Evolutionary conservation across 2,888 invertebrate genomes (phyloP).

Genomic region (Agonopterix heracliana): DNA sequence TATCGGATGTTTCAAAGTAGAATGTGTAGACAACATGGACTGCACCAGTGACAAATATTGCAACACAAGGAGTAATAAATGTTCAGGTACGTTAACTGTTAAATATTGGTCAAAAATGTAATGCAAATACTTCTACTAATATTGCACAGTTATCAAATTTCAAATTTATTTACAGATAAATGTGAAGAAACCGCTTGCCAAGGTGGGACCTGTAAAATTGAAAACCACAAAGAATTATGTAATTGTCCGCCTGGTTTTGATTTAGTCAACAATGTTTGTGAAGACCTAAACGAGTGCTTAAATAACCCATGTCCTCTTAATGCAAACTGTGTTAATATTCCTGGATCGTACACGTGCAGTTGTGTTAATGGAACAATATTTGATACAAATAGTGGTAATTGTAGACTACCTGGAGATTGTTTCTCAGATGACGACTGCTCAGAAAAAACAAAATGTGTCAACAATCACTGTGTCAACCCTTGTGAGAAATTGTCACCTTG

Average conservation of each 20-base stretch:
- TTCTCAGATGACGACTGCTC: conserved; percentile 88
- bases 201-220: conserved; percentile 85
- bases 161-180: conserved; percentile 77
- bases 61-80: conserved; percentile 84
- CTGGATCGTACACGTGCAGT: conserved; percentile 85
- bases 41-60: conserved; percentile 86
- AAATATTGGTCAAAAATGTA: too few species aligned
- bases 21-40: conserved; percentile 86
- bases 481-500: conserved; percentile 81
- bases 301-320: conserved; percentile 86
- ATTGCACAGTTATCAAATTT: too few species aligned
- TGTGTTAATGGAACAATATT: conserved; percentile 88
- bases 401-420: conserved; percentile 89
- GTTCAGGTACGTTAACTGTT: conserved; percentile 77
- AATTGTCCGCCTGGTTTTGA: conserved; percentile 85
- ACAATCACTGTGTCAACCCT: conserved; percentile 86
- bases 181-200: conserved; percentile 87
- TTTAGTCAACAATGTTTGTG: conserved; percentile 80
- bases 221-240: conserved; percentile 83
- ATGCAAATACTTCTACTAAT: conserved; percentile 4
- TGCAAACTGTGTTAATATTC: conserved; percentile 85
- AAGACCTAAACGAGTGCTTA: conserved; percentile 88
- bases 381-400: conserved; percentile 83
- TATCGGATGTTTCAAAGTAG: conserved; percentile 92
- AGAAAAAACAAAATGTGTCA: conserved; percentile 82